Base-by-base conservation (phyloP, 2,888 invertebrate species). In the Brenthis ino region DNA sequence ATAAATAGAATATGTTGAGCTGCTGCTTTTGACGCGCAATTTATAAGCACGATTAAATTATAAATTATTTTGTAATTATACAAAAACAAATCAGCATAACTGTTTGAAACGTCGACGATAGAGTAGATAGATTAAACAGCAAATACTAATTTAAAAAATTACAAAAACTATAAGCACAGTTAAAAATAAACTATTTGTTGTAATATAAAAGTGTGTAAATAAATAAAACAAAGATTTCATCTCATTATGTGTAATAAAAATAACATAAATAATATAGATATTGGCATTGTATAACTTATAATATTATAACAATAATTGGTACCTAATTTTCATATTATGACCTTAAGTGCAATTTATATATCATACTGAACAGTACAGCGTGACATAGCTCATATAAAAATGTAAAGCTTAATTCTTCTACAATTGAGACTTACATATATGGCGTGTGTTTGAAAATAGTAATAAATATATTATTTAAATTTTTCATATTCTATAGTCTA, bases 221-320 rank as follows among this genome's bases (percentile, higher is more conserved):
- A 43, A 54, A 65, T 37, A 28, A 50, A 48, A 54, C 20, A 66
- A 55, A 64, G 20, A 54, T 47, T 1, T 60, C n/a, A 64, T 64
- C 48, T 69, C 64, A 68, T 70, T 65, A 68, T 68, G 47, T 65
- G 57, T 67, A 67, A 70, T 68, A 70, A 63, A 65, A 70, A 67
- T 67, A 70, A 64, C 56, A 64, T 65, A 65, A 64, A 69, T 68
- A 60, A 58, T 65, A 68, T 65, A 61, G 65, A 61, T 65, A 69
- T 69, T 61, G 65, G 61, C 57, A 69, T 69, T 66, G 57, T 69
- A 65, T 65, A 69, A 65, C 65, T 60, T 61, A 57, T 57, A 57
- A 66, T 63, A 63, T 65, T 47, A 61, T 54, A 69, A 63, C 65
- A 69, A 65, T 69, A 69, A 65, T 69, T 66, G 65, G 56, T 69